phyloP scores from a whole-genome alignment of 1,140 invertebrate genomes.

The Anadara kagoshimensis region DNA sequence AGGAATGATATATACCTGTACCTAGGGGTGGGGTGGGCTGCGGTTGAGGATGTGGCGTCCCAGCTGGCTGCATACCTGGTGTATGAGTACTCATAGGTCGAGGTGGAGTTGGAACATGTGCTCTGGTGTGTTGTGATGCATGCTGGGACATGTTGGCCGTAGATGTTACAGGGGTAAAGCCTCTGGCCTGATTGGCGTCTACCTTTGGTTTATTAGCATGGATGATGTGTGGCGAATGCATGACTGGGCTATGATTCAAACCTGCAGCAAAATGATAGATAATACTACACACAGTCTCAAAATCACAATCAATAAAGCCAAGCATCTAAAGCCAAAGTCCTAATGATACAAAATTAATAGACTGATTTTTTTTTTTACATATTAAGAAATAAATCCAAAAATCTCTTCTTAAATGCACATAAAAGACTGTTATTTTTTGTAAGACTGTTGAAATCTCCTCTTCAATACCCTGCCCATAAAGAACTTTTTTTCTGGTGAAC shows the following conservation, averaged over 20 bases:
- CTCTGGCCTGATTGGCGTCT: constrained; percentile 50
- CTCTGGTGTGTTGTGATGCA: constrained; percentile 75
- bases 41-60: constrained; percentile 30
- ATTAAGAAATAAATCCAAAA: too few relatives aligned
- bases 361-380: too few relatives aligned
- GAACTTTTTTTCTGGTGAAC: too few relatives aligned
- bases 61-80: constrained; percentile 42
- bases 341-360: too few relatives aligned
- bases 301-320: background rate
- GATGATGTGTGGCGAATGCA: constrained; percentile 71
- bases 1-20: constrained; percentile 29
- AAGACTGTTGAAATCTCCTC: too few relatives aligned
- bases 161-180: constrained; percentile 58
- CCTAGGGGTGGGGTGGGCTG: constrained; percentile 28
- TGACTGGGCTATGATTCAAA: constrained; percentile 56
- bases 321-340: too few relatives aligned
- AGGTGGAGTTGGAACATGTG: constrained; percentile 55
- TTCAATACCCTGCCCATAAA: too few relatives aligned
- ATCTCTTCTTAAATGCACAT: too few relatives aligned
- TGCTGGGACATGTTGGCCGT: constrained; percentile 51
- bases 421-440: too few relatives aligned
- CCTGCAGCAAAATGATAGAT: constrained; percentile 46
- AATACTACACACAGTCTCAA: constrained; percentile 29
- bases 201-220: constrained; percentile 67
- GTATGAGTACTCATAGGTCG: constrained; percentile 56